Percentiles rank a stretch among this genome's conserved stretches.
Evolutionary conservation across 35 echinoderm and acorn worm species (phyloP).

Genomic region (Diadema setosum): DNA sequence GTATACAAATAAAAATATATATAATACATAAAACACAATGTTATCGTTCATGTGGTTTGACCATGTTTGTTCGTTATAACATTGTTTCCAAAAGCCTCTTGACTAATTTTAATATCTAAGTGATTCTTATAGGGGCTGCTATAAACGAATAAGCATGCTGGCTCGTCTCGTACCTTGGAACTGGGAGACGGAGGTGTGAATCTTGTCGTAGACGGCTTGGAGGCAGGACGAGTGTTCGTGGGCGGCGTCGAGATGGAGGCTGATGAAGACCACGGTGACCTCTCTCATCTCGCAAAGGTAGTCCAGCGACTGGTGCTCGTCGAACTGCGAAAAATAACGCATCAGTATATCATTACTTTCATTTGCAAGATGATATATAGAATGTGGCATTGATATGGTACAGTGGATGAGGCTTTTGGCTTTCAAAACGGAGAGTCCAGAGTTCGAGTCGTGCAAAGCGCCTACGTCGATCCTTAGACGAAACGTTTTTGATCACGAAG

Average conservation of each 20-base stretch:
- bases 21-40: too few species aligned
- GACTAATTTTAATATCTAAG: too few species aligned
- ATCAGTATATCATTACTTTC: not conserved
- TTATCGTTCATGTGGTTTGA: too few species aligned
- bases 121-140: too few species aligned
- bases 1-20: too few species aligned
- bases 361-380: not conserved
- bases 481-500: too few species aligned
- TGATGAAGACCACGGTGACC: conserved; percentile 92
- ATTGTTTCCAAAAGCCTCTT: too few species aligned
- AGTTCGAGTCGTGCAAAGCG: too few species aligned
- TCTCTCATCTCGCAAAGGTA: conserved; percentile 97
- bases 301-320: conserved; percentile 89
- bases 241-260: conserved; percentile 59
- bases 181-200: conserved; percentile 65
- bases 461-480: too few species aligned
- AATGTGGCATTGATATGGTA: not conserved
- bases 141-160: too few species aligned
- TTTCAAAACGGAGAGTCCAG: not conserved
- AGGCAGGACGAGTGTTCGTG: conserved; percentile 69
- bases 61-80: too few species aligned
- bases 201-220: conserved; percentile 60
- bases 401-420: not conserved
- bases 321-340: conserved; percentile 48
- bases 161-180: conserved; percentile 99